Evolutionary conservation across 2,797 vertebrate species (phyloP), one percentile per base, ranked within the genome.

Genomic region (Gymnopithys bicolor): DNA sequence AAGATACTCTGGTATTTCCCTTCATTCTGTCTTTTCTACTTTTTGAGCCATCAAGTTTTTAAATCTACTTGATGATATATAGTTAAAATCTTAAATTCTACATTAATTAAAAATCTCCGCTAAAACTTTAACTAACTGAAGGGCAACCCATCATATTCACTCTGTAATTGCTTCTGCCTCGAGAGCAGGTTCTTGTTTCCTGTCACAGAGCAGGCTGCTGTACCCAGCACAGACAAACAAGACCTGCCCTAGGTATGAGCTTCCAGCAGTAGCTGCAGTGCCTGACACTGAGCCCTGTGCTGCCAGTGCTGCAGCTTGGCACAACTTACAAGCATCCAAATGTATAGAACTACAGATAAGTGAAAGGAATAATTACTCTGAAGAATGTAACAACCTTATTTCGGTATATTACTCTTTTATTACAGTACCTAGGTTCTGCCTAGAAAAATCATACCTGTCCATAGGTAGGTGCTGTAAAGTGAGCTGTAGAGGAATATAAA

Each of bases 391-490:
- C 24, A 35, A 49, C 28, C 43, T 35, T 59, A 86, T 64, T 81
- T 80, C 17, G 53, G 16, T 67, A 45, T 13, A 52, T n/a, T 45
- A 28, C 41, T 51, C 8, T 71, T 59, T 23, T 45, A 41, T 53
- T 78, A 35, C 14, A 62, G 11, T n/a, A 87, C 27, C 19, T 58
- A 55, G 46, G 33, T 51, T 86, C 69, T 84, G 33, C 33, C 67
- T 49, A 66, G 35, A 67, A 81, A 94, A 87, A 52, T 73, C 93
- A 37, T 98, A 99, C 99, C 99, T 98, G 99, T 98, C 99, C 99
- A 99, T 9, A 99, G 84, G 87, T 98, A 99, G 39, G 98, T 98
- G 96, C 99, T 99, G 95, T 99, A 99, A 89, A 99, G 98, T 9
- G 99, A 99, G 56, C 98, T 98, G 90, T 98, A 99, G 23, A 99